Evolutionary conservation across 2,797 vertebrate genomes (phyloP).

Genomic region (Sorex maritimensis): DNA sequence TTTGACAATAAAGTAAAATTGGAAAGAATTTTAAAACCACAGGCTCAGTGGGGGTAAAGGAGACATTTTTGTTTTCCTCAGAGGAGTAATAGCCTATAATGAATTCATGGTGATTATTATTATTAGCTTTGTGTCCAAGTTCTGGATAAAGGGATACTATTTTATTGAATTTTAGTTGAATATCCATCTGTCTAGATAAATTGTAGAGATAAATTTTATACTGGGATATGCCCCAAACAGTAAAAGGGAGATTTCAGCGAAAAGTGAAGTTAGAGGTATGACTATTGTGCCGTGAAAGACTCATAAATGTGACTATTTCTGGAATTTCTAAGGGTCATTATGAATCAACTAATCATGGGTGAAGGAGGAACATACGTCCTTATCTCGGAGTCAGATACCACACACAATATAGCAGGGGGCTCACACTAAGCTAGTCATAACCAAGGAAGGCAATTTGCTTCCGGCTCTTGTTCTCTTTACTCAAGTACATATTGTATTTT

Average conservation of each 20-base stretch:
- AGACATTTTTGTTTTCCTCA: constrained; percentile 71
- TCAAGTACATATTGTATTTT: neutral
- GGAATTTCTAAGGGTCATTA: constrained; percentile 45
- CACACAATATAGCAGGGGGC: neutral
- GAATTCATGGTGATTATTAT: constrained; percentile 74
- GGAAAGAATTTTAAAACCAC: constrained; percentile 77
- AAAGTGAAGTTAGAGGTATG: constrained; percentile 27
- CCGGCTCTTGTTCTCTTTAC: neutral
- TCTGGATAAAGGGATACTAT: constrained; percentile 48
- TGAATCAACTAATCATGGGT: neutral
- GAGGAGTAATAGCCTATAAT: constrained; percentile 67
- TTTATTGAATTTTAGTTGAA: constrained; percentile 67
- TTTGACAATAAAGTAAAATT: constrained; percentile 77
- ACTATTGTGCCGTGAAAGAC: neutral
- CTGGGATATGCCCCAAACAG: constrained; percentile 34
- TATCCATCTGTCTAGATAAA: constrained; percentile 66
- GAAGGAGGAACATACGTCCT: neutral
- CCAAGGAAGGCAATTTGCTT: neutral
- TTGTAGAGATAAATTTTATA: constrained; percentile 50
- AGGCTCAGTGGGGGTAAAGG: constrained; percentile 64
- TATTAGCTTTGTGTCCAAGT: constrained; percentile 54
- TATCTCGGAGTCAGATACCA: neutral
- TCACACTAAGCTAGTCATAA: neutral
- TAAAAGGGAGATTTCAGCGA: constrained; percentile 51
- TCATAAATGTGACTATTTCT: neutral